phyloP scores from a whole-genome alignment of 1,140 invertebrate species.

The Coptotermes formosanus region DNA sequence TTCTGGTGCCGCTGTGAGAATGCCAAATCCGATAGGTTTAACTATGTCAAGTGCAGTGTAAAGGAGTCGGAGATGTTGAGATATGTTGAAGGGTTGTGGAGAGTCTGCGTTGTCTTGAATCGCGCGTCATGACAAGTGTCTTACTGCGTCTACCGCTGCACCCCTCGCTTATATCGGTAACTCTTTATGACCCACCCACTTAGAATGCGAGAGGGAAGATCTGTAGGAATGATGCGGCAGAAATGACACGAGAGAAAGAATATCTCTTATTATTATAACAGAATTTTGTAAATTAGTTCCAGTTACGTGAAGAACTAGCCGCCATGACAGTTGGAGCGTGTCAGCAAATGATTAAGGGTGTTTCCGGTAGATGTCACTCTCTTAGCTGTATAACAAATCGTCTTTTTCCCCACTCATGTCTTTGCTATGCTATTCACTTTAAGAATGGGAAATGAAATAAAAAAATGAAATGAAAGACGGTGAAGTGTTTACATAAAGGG shows the following conservation, averaged over 20 bases:
- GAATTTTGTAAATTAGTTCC: slow-evolving; percentile 1
- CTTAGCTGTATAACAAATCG: not conserved
- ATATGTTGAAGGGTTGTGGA: not conserved
- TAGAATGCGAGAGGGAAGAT: not conserved
- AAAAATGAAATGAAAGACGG: not conserved
- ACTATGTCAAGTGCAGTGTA: too few relatives aligned
- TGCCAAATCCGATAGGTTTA: too few relatives aligned
- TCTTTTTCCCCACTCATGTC: not conserved
- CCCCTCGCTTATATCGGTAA: not conserved
- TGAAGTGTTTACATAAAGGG: not conserved
- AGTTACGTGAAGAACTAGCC: not conserved
- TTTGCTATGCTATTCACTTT: not conserved
- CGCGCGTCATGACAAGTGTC: not conserved
- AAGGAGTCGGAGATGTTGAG: not conserved
- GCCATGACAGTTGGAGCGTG: slow-evolving; percentile 16
- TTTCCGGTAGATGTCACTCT: slow-evolving; percentile 17
- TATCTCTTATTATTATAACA: slow-evolving; percentile 10
- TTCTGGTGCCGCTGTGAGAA: too few relatives aligned
- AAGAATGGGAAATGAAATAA: not conserved
- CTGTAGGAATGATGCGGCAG: not conserved
- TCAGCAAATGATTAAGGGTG: slow-evolving; percentile 15
- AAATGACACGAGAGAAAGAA: slow-evolving; percentile 4
- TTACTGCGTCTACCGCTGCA: slow-evolving; percentile 33
- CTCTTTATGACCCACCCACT: slow-evolving; percentile 7
- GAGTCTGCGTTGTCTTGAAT: not conserved